Conservation (phyloP, 2,797 vertebrate species). For the Calcarius lapponicus region DNA sequence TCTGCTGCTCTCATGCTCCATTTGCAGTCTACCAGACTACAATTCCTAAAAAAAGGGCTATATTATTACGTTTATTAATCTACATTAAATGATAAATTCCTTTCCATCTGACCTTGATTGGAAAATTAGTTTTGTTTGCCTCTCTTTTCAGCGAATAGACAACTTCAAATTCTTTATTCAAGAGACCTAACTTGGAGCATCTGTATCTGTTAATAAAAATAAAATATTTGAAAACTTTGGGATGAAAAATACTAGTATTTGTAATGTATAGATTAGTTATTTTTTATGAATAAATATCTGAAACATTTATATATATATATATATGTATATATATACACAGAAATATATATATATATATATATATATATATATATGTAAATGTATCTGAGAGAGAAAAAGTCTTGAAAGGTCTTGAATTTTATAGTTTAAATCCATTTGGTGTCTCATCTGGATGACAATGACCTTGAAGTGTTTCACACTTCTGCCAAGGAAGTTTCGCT, state of each 20-base stretch:
- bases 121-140: not conserved
- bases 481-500: not conserved
- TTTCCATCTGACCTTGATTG: not conserved
- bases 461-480: not conserved
- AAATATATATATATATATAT: no score
- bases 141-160: not conserved
- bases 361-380: not conserved
- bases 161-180: not conserved
- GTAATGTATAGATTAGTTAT: accelerated
- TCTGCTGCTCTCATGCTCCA: not conserved
- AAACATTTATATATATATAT: not conserved
- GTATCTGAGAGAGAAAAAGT: not conserved
- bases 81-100: not conserved
- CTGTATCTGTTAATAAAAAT: not conserved
- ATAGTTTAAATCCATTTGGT: not conserved
- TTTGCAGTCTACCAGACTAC: not conserved
- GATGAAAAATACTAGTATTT: not conserved
- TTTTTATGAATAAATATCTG: not conserved
- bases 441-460: not conserved
- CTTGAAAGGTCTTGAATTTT: not conserved
- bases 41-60: not conserved
- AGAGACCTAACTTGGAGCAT: not conserved
- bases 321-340: not conserved
- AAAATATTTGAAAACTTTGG: not conserved
- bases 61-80: not conserved